Percentiles rank a stretch among this genome's conserved stretches.
phyloP scores from a whole-genome alignment of 2,888 invertebrate genomes.

The Volucella zonaria region DNA sequence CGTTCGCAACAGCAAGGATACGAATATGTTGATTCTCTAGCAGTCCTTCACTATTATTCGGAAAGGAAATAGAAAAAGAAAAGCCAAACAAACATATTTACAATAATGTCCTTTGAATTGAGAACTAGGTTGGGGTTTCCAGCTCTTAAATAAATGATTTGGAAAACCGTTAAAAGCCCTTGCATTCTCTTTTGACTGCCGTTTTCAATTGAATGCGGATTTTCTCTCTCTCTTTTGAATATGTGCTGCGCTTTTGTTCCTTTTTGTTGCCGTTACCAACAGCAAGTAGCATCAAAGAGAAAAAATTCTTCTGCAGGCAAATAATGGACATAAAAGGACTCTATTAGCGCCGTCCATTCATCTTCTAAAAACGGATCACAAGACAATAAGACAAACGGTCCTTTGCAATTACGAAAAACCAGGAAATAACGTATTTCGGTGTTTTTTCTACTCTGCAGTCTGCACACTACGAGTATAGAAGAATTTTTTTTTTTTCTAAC shows the following conservation, averaged over 20 bases:
- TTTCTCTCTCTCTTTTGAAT: conserved; percentile 10
- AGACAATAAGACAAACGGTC: conserved; percentile 65
- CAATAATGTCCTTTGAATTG: conserved; percentile 58
- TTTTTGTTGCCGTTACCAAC: conserved; percentile 17
- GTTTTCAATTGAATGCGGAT: conserved; percentile 20
- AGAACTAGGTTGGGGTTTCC: conserved; percentile 26
- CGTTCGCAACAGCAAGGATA: conserved; percentile 2
- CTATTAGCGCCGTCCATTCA: conserved; percentile 67
- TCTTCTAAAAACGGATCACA: conserved; percentile 50
- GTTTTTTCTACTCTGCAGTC: background rate
- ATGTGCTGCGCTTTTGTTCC: conserved; percentile 21
- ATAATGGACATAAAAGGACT: conserved; percentile 62
- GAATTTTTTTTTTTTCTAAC: background rate
- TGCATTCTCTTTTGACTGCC: conserved; percentile 45
- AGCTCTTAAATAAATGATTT: conserved; percentile 72
- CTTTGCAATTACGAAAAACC: conserved; percentile 53
- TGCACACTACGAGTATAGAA: background rate
- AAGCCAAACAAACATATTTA: conserved; percentile 39
- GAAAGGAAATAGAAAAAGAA: conserved; percentile 17
- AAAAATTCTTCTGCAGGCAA: conserved; percentile 28
- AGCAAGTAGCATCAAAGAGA: conserved; percentile 58
- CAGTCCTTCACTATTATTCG: conserved; percentile 17
- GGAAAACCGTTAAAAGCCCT: conserved; percentile 67
- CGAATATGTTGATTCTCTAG: conserved; percentile 27
- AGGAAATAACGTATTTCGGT: conserved; percentile 48